Conservation (phyloP, 1,140 invertebrate species). For the Ceratina japonica region DNA sequence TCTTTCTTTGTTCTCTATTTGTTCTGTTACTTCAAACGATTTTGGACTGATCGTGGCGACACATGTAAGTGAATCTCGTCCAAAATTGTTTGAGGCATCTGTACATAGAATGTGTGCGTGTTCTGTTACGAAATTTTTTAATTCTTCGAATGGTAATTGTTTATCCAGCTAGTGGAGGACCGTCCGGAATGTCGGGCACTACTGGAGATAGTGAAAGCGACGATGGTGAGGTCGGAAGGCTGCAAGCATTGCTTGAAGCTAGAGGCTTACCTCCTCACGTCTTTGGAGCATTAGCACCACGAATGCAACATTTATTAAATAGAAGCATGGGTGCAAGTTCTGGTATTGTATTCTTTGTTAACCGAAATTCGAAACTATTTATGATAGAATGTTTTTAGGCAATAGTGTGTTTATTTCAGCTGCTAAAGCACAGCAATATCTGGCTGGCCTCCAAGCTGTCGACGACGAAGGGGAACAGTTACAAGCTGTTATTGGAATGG, state of each 20-base stretch:
- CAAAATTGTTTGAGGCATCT: too few species aligned
- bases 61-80: too few species aligned
- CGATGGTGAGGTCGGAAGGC: conserved; percentile 92
- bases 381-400: conserved; percentile 2
- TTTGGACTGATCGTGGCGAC: too few species aligned
- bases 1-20: too few species aligned
- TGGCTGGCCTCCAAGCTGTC: conserved; percentile 94
- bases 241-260: conserved; percentile 95
- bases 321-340: conserved; percentile 93
- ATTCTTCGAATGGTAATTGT: conserved; percentile 29
- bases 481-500: conserved; percentile 99
- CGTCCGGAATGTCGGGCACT: conserved; percentile 75
- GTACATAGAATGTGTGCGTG: not conserved
- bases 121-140: not conserved
- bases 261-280: conserved; percentile 96
- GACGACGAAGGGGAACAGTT: conserved; percentile 98
- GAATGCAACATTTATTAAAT: conserved; percentile 98
- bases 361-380: not conserved
- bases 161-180: conserved; percentile 70
- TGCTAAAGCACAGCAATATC: conserved; percentile 95
- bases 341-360: conserved; percentile 78
- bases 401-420: conserved; percentile 80
- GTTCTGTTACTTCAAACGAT: too few species aligned
- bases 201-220: conserved; percentile 83
- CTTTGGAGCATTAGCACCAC: conserved; percentile 95